Conservation (phyloP, 2,888 invertebrate species). For the Clostera curtula region DNA sequence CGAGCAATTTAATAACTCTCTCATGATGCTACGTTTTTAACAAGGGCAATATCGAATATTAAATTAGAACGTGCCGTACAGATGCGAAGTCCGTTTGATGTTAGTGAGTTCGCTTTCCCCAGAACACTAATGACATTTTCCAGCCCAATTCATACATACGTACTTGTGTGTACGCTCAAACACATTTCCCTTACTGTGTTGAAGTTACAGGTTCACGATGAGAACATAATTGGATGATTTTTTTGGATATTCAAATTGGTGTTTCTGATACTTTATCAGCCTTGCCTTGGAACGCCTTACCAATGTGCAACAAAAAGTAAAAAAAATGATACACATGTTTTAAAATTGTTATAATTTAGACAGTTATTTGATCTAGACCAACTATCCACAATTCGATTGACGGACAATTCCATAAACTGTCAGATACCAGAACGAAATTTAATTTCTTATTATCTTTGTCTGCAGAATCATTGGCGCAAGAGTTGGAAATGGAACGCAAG, state of each 20-base stretch:
- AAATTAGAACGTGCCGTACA: conserved; percentile 61
- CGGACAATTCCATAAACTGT: not conserved
- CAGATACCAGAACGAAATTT: too few relatives aligned
- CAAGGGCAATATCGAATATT: conserved; percentile 58
- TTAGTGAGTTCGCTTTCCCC: conserved; percentile 45
- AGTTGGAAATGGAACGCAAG: conserved; percentile 91
- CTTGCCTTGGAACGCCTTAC: too few relatives aligned
- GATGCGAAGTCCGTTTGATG: conserved; percentile 67
- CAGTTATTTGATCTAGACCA: too few relatives aligned
- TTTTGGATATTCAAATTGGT: too few relatives aligned
- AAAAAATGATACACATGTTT: too few relatives aligned
- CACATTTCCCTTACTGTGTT: too few relatives aligned
- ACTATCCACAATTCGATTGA: too few relatives aligned
- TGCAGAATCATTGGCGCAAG: conserved; percentile 89
- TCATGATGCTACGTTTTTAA: conserved; percentile 57
- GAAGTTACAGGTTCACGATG: too few relatives aligned
- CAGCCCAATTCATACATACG: conserved; percentile 43
- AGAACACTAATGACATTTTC: conserved; percentile 65
- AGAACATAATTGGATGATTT: not conserved
- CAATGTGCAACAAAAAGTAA: too few relatives aligned
- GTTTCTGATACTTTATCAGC: too few relatives aligned
- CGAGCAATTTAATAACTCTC: conserved; percentile 54
- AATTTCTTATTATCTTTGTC: conserved; percentile 35
- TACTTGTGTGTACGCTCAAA: conserved; percentile 8
- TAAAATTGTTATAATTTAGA: too few relatives aligned